Conservation (phyloP, 2,888 invertebrate species). For the Cerceris rybyensis region DNA sequence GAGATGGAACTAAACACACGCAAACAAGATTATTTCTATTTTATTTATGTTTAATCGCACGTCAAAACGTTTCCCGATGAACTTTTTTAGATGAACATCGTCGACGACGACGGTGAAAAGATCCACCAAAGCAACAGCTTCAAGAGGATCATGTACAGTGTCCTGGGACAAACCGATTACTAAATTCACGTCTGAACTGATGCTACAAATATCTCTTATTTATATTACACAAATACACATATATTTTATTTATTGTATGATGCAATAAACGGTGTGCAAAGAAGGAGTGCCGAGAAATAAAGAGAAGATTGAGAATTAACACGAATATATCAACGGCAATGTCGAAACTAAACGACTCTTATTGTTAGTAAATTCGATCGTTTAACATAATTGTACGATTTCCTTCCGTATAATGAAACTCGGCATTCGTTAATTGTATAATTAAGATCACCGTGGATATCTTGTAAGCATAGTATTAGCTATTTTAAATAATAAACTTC, state of each 20-base stretch:
- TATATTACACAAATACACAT: conserved; percentile 66
- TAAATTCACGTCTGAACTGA: conserved; percentile 73
- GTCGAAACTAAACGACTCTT: not conserved
- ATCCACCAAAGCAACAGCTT: conserved; percentile 96
- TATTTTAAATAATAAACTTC: conserved; percentile 29
- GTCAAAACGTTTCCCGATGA: conserved; percentile 19
- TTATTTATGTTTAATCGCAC: not conserved
- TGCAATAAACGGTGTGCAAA: conserved; percentile 42
- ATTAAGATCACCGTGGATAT: conserved; percentile 25
- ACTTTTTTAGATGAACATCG: conserved; percentile 85
- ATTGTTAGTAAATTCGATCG: not conserved
- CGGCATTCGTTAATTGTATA: conserved; percentile 29
- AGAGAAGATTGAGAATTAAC: not conserved
- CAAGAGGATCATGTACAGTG: conserved; percentile 95
- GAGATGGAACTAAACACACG: not conserved
- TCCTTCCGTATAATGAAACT: not conserved
- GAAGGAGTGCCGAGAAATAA: conserved; percentile 25
- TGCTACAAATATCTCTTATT: conserved; percentile 68
- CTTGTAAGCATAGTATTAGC: conserved; percentile 39
- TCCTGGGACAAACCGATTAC: conserved; percentile 89
- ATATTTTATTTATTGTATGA: conserved; percentile 72
- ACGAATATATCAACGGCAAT: not conserved
- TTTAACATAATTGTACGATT: no score
- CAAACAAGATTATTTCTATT: not conserved
- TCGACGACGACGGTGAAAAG: conserved; percentile 88